These are phyloP conservation scores for Sorex maritimensis DNA, from an alignment of 2,797 vertebrate species.

Conservation along the genomic window DNA sequence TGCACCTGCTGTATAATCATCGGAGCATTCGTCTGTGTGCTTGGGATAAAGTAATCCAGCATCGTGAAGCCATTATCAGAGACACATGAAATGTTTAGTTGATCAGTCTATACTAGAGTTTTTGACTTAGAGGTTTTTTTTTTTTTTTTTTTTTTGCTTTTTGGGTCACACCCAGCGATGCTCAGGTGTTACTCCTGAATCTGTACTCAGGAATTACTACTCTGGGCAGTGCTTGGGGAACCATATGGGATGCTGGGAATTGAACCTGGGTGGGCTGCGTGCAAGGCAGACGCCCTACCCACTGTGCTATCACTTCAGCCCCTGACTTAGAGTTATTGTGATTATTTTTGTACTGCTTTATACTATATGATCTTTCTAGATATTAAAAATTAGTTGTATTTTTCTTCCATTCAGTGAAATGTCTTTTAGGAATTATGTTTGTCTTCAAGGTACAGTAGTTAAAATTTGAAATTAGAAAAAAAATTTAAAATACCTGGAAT, in stretches of 20 bases:
- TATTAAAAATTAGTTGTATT: not conserved
- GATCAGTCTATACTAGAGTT: slow-evolving; percentile 11
- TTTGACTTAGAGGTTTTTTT: not conserved
- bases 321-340: not conserved
- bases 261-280: no score
- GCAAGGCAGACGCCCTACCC: no score
- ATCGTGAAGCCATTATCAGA: slow-evolving; percentile 36
- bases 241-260: no score
- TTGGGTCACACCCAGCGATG: no score
- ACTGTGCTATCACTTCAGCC: no score
- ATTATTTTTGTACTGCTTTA: slow-evolving; percentile 19
- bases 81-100: slow-evolving; percentile 28
- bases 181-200: no score
- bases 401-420: slow-evolving; percentile 37
- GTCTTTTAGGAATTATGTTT: slow-evolving; percentile 6
- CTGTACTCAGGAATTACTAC: no score
- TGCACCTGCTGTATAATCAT: not conserved
- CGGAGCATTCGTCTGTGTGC: not conserved
- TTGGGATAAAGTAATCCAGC: not conserved
- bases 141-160: no score
- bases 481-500: slow-evolving; percentile 52
- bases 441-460: slow-evolving; percentile 19
- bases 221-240: no score
- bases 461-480: slow-evolving; percentile 72
- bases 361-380: not conserved